These are phyloP conservation scores for Tetanocera ferruginea DNA, from an alignment of 2,888 invertebrate species.

Conservation along the genomic window DNA sequence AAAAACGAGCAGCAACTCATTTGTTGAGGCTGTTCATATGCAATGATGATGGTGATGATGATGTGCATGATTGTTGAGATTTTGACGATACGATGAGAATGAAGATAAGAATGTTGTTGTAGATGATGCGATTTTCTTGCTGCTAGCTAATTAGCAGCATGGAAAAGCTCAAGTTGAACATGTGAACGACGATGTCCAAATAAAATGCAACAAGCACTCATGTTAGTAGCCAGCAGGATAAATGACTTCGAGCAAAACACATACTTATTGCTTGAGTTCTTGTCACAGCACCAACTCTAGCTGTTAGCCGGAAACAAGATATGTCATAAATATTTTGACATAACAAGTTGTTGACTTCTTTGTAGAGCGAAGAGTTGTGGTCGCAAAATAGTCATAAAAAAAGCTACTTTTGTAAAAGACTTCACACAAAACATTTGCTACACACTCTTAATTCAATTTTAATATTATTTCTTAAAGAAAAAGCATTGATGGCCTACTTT, in stretches of 20 bases:
- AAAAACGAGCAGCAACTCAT: conserved; percentile 14
- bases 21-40: background rate
- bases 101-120: background rate
- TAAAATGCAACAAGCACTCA: background rate
- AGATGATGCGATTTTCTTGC: background rate
- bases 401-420: no score
- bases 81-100: no score
- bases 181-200: conserved; percentile 14
- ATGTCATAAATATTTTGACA: no score
- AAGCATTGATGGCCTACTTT: no score
- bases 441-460: no score
- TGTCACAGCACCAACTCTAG: no score
- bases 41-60: background rate
- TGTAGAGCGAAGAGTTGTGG: no score
- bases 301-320: no score
- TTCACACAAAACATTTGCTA: no score
- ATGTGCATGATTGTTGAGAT: background rate
- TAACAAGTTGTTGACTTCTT: no score
- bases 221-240: background rate
- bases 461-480: no score
- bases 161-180: conserved; percentile 16
- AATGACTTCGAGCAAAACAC: background rate
- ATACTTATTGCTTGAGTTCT: background rate
- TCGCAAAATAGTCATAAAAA: no score
- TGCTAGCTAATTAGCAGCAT: conserved; percentile 26